Base-by-base conservation (phyloP, 1,140 invertebrate genomes). In the Dreissena rostriformis region DNA sequence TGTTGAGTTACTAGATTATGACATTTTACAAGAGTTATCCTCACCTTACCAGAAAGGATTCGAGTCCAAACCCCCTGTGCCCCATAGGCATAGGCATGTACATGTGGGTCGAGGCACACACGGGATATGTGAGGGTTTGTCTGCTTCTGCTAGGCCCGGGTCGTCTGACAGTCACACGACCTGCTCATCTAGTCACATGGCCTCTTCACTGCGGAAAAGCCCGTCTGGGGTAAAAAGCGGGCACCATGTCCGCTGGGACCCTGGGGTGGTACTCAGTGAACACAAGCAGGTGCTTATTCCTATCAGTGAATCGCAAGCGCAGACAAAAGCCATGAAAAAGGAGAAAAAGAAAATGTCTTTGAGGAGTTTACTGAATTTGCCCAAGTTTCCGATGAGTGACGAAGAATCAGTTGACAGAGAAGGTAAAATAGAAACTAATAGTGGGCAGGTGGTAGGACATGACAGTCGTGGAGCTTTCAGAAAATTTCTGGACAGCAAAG, bases 151-250 rank as follows among this genome's bases (percentile, higher is more conserved):
- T 8, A 67, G 79, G 15, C 79, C 79, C 53, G 79, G 79, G 39
- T 82, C 79, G 24, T 49, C 70, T 8, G 79, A 82, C 4, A 82
- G 79, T 57, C n/a, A n/a, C n/a, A n/a, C n/a, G n/a, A n/a, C n/a
- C n/a, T n/a, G n/a, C n/a, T n/a, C n/a, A n/a, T n/a, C n/a, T n/a
- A n/a, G n/a, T n/a, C 49, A 53, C 19, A 82, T 82, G 66, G 73
- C 79, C 72, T 82, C 79, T 63, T 82, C 79, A 22, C 63, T 82
- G 53, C 70, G 79, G 29, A 82, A 82, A 39, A 82, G 79, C 39
- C 79, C 79, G 24, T 82, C 79, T 22, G 75, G 75, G 22, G 12
- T 82, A 0, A 72, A 71, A 53, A 82, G 66, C 52, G 70, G 79
- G 7, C 79, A 82, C 66, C 79, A 82, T 73, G 79, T 82, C 10